Evolutionary conservation across 92 coral and sea anemone species (phyloP), one percentile per base, ranked within the genome.

Genomic region (Porites rus): DNA sequence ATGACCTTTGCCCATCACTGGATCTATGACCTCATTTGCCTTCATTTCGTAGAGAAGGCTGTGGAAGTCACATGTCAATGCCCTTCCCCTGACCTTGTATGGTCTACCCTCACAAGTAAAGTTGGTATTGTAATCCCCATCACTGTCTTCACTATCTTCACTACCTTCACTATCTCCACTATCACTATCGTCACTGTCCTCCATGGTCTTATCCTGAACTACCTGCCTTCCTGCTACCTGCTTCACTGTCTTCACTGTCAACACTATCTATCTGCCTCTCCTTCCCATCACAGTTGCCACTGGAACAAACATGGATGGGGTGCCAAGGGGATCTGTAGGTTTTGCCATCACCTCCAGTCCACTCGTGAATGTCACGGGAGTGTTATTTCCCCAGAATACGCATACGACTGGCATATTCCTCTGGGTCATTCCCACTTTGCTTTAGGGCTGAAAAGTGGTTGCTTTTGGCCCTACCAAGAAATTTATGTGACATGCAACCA

Each of bases 71-170:
- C 10, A 28, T 77, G 74, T 58, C 46, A 83, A 76, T 72, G 7
- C 59, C 69, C 74, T 89, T 52, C 59, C 92, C 60, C 74, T 84
- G 70, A 78, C 89, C 61, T 58, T 65, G 13, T 84, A 77, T 10
- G 61, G 87, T 65, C 76, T 76, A 70, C 83, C 11, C 63, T 20
- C 28, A 66, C 84, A 38, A 0, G 46, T 38, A 38, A 38, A 38
- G 46, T 38, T 38, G 46, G 46, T 38, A 38, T 38, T 38, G 46
- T 38, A 38, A 38, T 38, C 46, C 6, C 6, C 46, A 38, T 38
- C 46, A 38, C 46, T 4, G 46, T 38, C 46, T 38, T 38, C 92
- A 83, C 65, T 63, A 56, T 69, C 67, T 18, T 61, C 82, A 14
- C 51, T 65, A 52, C 70, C 86, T 31, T 38, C 87, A 51, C 64